Evolutionary conservation across 2,113 vertebrate species (phyloP).

Genomic region (Triplophysa dalaica): DNA sequence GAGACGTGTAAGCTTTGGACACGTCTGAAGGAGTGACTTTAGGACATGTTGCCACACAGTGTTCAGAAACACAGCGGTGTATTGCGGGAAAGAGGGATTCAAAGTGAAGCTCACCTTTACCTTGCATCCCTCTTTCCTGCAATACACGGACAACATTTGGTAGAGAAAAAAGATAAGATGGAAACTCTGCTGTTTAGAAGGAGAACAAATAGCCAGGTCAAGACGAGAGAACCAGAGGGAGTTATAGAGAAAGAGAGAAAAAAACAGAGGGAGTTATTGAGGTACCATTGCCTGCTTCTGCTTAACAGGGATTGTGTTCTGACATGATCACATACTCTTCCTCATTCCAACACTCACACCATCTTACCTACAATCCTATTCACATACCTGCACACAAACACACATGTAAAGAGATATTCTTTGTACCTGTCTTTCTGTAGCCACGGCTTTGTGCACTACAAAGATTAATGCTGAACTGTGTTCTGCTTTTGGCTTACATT

Average conservation of each 20-base stretch:
- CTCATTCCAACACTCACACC: slow-evolving; percentile 16
- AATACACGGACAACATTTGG: not conserved
- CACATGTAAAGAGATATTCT: no score
- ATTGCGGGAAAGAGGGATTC: not conserved
- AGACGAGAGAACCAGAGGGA: no score
- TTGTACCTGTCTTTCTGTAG: not conserved
- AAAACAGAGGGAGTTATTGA: not conserved
- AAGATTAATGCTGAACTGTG: not conserved
- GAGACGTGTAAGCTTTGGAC: not conserved
- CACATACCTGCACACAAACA: not conserved
- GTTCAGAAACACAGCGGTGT: not conserved
- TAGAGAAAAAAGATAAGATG: not conserved
- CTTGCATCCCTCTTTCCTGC: no score
- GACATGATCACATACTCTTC: slow-evolving; percentile 29
- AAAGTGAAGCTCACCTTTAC: not conserved
- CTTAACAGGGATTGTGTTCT: slow-evolving; percentile 35
- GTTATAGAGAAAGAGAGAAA: not conserved
- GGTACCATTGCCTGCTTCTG: slow-evolving; percentile 8
- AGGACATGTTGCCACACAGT: slow-evolving; percentile 27
- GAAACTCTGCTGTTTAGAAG: not conserved
- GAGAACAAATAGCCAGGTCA: not conserved
- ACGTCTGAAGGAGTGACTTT: not conserved
- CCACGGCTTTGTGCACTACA: not conserved
- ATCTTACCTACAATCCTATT: not conserved
- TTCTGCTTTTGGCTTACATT: not conserved